Evolutionary conservation across 2,888 invertebrate species (phyloP).

Genomic region (Plagiodera versicolora): DNA sequence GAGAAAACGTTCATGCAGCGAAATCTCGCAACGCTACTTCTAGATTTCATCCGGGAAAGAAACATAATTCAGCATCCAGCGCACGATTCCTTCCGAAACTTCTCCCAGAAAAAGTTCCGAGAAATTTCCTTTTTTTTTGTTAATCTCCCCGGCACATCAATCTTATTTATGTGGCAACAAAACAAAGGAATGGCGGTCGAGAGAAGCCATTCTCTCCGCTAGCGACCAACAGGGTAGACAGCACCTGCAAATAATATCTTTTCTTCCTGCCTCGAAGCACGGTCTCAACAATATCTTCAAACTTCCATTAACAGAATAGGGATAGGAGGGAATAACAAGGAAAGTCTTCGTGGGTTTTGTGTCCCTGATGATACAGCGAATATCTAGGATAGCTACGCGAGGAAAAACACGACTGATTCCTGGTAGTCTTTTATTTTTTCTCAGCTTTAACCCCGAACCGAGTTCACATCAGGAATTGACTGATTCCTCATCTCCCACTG

Average conservation of each 20-base stretch:
- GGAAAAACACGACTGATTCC: background rate
- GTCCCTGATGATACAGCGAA: background rate
- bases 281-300: conserved; percentile 46
- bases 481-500: too few relatives aligned
- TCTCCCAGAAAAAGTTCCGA: background rate
- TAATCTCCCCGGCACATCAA: conserved; percentile 50
- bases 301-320: conserved; percentile 46
- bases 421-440: conserved; percentile 48
- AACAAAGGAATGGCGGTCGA: conserved; percentile 51
- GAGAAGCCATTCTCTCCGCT: conserved; percentile 55
- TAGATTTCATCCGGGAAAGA: background rate
- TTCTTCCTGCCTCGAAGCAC: conserved; percentile 18
- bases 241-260: conserved; percentile 48
- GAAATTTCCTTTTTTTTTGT: conserved; percentile 31
- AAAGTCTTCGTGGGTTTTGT: background rate
- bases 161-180: conserved; percentile 57
- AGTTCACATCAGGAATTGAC: too few relatives aligned
- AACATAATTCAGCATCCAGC: background rate
- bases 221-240: conserved; percentile 28
- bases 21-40: background rate
- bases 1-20: too few relatives aligned
- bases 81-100: background rate
- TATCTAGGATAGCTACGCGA: background rate
- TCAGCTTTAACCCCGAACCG: too few relatives aligned
- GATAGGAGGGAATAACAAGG: conserved; percentile 31